Evolutionary conservation across 2,888 invertebrate genomes (phyloP), one percentile per base, ranked within the genome.

Genomic region (Chydorus sphaericus): DNA sequence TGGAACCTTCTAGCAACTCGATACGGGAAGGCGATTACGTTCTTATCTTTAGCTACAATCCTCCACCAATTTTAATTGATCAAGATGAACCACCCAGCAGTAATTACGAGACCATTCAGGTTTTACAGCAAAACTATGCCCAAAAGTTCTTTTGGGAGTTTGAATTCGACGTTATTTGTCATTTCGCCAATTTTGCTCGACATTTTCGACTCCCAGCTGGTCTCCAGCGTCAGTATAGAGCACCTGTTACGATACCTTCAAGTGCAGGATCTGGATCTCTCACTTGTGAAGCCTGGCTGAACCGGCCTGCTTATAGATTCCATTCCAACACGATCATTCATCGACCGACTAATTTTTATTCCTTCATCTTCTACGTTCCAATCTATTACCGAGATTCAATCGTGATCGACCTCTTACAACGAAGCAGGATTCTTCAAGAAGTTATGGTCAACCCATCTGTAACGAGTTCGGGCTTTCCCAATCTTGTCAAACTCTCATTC

Each of bases 291-390:
- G 44, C 44, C 10, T 44, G 44, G 44, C 23, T 44, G 3, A 44
- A 44, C 44, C 23, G 23, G 8, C 44, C 44, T 10, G 26, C 44
- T 4, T 44, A 26, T 44, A 23, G 44, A 10, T 44, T 44, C 11
- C 44, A 44, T 26, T 44, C 44, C 10, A 44, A 44, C n/a, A 44
- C 44, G 11, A 23, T 44, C 44, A 11, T 44, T 44, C 44, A 44
- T 16, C 44, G 44, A 4, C 44, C 44, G 5, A 14, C 44, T 23
- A 23, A 23, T 10, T 44, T 14, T 23, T 26, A 44, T n/a, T 26
- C 23, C 26, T 44, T 26, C 26, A 28, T 44, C 26, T 26, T 44
- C 28, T 14, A 26, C 14, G 26, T 44, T 11, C 3, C 44, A 28
- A 23, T 26, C 14, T 28, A 14, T 14, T 26, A 44, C 28, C 44